Conservation (phyloP, 2,113 vertebrate genomes). For the Cichladusa arquata region DNA sequence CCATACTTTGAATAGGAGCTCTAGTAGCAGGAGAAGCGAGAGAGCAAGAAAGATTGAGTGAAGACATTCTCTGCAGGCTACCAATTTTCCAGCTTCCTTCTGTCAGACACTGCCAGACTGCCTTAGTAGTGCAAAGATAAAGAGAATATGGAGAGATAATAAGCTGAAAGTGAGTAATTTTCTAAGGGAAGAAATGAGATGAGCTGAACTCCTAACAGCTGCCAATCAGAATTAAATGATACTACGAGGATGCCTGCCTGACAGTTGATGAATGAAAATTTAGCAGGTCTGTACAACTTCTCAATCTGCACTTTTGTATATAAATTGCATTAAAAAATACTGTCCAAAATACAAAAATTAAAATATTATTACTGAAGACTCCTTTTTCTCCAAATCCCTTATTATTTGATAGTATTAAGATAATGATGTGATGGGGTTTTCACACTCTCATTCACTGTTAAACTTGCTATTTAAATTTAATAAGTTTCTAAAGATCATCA, state of each 20-base stretch:
- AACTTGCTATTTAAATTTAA: neutral
- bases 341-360: neutral
- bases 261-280: slow-evolving; percentile 1
- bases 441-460: neutral
- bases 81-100: slow-evolving; percentile 28
- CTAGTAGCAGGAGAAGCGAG: neutral
- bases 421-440: neutral
- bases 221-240: slow-evolving; percentile 53
- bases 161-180: slow-evolving; percentile 58
- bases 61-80: neutral
- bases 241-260: neutral
- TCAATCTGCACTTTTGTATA: neutral
- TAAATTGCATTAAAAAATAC: neutral
- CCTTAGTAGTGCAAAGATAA: slow-evolving; percentile 30
- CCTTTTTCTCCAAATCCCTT: neutral
- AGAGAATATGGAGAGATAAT: slow-evolving; percentile 17
- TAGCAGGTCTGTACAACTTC: neutral
- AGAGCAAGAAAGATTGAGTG: neutral
- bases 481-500: neutral
- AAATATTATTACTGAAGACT: neutral
- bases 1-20: neutral
- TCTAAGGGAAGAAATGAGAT: slow-evolving; percentile 30
- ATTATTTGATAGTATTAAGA: neutral
- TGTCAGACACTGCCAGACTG: slow-evolving; percentile 34
- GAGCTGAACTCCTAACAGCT: slow-evolving; percentile 13